Percentiles rank a stretch among this genome's conserved stretches.
Conservation (phyloP, 2,797 vertebrate species). For the Sylvia borin region DNA sequence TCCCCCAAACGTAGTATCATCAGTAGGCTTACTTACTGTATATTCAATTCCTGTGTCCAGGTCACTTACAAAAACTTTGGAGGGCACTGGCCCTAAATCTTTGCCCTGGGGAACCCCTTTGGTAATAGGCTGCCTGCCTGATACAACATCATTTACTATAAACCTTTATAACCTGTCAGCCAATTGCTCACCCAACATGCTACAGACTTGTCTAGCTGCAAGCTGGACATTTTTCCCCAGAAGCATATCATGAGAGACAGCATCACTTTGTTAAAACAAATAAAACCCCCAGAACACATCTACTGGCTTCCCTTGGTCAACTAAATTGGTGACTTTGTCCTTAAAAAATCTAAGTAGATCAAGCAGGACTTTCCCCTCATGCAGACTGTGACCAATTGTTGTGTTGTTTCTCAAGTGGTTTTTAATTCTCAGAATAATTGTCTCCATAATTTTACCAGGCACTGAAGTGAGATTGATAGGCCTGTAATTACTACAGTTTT, state of each 20-base stretch:
- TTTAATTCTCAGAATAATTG: background rate
- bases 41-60: background rate
- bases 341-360: background rate
- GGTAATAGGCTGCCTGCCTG: background rate
- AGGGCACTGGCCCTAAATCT: background rate
- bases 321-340: background rate
- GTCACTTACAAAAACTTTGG: background rate
- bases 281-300: accelerated
- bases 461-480: background rate
- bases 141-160: background rate
- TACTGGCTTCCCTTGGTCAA: background rate
- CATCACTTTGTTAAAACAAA: background rate
- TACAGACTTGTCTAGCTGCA: background rate
- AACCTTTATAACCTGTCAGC: accelerated
- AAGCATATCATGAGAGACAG: background rate
- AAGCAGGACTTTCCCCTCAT: background rate
- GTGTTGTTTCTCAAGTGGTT: background rate
- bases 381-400: background rate
- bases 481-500: background rate
- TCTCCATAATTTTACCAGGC: background rate
- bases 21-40: background rate
- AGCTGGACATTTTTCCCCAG: background rate
- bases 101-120: background rate
- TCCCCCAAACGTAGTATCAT: background rate
- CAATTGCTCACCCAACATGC: background rate